Evolutionary conservation across 1,140 invertebrate species (phyloP), one percentile per base, ranked within the genome.

Genomic region (Lethrus apterus): DNA sequence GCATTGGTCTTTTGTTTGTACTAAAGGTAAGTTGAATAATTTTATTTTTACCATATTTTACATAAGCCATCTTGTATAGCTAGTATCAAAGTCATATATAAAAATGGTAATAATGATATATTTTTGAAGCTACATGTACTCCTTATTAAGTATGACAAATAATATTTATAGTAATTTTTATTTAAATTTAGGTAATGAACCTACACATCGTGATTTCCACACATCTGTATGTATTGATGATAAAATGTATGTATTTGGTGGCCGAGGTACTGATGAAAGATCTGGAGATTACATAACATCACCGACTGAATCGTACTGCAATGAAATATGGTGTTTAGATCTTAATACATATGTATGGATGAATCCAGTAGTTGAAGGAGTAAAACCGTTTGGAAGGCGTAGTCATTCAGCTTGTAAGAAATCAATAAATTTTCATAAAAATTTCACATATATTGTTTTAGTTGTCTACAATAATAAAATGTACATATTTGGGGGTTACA

Each of bases 401-500:
- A 91, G 87, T 64, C 90, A 93, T 71, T 91, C 89, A 53, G 84
- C 89, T 53, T 91, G 86, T 89, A 72, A 76, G 79, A 71, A 26
- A n/a, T 26, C 10, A 13, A 26, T 26, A 4, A 34, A 5, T 34
- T 10, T 43, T 10, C 19, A 43, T 43, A 13, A 7, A 43, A 7
- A 14, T 11, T 4, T 30, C 5, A 10, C n/a, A n/a, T n/a, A n/a
- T n/a, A n/a, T n/a, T n/a, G n/a, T 53, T 75, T 75, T 61, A 84
- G 83, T 90, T 79, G 70, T 83, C 1, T 78, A 89, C 59, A 77
- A 82, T 50, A 78, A 75, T 15, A 70, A 78, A 52, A 76, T 93
- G 64, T 91, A 87, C 57, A 79, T 93, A 33, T 93, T 93, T 72
- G 90, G 90, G 24, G 90, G 90, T 7, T 93, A 84, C 60, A 88